These are phyloP conservation scores for Pachliopta kotzebuea DNA, from an alignment of 2,888 invertebrate species.

Conservation along the genomic window DNA sequence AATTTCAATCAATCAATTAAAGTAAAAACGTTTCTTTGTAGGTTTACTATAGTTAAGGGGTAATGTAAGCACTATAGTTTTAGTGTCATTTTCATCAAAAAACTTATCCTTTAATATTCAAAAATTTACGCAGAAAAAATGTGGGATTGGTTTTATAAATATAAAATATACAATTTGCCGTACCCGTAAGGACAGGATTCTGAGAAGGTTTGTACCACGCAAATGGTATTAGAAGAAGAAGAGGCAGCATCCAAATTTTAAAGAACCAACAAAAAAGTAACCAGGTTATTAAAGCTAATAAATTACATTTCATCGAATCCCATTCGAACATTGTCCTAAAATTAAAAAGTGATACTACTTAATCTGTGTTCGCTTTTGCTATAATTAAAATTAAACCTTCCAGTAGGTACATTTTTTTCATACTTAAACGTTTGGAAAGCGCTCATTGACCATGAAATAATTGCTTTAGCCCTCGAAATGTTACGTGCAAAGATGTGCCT, in stretches of 20 bases:
- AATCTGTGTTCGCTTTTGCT: neutral
- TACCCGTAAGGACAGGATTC: constrained; percentile 16
- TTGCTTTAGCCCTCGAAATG: constrained; percentile 91
- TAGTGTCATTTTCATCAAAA: no score
- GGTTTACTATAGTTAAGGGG: neutral
- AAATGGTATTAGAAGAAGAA: constrained; percentile 90
- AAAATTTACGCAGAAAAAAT: neutral
- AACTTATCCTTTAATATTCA: no score
- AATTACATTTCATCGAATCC: constrained; percentile 92
- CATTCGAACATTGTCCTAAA: constrained; percentile 95
- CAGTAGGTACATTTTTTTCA: constrained; percentile 48
- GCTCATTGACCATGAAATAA: constrained; percentile 89
- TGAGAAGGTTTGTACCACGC: constrained; percentile 63
- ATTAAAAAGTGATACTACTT: neutral
- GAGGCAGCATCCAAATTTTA: constrained; percentile 95
- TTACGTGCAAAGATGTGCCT: constrained; percentile 94
- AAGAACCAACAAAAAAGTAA: constrained; percentile 93
- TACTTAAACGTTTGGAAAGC: constrained; percentile 92
- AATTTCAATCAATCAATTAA: constrained; percentile 2
- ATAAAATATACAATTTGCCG: neutral
- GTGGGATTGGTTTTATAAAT: neutral
- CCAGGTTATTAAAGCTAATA: constrained; percentile 89
- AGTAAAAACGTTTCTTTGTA: no score
- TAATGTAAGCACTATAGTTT: no score
- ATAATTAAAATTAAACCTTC: neutral